Percentiles rank a stretch among this genome's conserved stretches.
phyloP scores from a whole-genome alignment of 2,888 invertebrate species.

The Cantharis rufa region DNA sequence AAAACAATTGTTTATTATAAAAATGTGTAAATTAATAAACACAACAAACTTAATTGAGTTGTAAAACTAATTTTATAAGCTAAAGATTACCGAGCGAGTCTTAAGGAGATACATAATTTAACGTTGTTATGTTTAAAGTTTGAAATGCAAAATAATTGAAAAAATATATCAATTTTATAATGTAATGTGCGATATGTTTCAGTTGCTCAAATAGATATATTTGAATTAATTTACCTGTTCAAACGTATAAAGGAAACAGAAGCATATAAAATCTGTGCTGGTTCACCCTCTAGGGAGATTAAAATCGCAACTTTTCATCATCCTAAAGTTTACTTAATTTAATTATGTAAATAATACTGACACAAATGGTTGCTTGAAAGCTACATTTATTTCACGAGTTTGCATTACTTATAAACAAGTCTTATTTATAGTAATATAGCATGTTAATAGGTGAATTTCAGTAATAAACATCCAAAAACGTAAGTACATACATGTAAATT shows the following conservation, averaged over 20 bases:
- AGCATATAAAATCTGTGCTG: slow-evolving; percentile 20
- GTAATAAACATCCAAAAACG: not conserved
- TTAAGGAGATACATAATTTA: not conserved
- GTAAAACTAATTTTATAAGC: not conserved
- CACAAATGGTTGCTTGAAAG: slow-evolving; percentile 18
- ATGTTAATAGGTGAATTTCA: slow-evolving; percentile 9
- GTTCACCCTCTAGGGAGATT: slow-evolving; percentile 17
- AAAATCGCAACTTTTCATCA: slow-evolving; percentile 23
- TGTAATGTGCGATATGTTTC: not conserved
- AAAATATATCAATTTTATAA: not conserved
- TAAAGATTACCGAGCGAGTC: not conserved
- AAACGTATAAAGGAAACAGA: slow-evolving; percentile 12
- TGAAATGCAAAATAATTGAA: not conserved
- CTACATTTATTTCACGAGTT: slow-evolving; percentile 8
- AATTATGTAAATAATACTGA: slow-evolving; percentile 23
- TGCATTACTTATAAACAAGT: slow-evolving; percentile 8
- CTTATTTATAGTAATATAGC: slow-evolving; percentile 3
- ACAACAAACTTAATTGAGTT: not conserved
- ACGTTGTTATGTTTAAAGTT: not conserved
- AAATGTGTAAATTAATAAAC: not conserved
- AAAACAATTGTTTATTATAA: not conserved
- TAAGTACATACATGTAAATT: not conserved
- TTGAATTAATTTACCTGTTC: slow-evolving; percentile 20
- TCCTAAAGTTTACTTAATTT: slow-evolving; percentile 22
- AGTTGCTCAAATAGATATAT: not conserved